Conservation (phyloP, 2,888 invertebrate species). For the Parelbella ahira region DNA sequence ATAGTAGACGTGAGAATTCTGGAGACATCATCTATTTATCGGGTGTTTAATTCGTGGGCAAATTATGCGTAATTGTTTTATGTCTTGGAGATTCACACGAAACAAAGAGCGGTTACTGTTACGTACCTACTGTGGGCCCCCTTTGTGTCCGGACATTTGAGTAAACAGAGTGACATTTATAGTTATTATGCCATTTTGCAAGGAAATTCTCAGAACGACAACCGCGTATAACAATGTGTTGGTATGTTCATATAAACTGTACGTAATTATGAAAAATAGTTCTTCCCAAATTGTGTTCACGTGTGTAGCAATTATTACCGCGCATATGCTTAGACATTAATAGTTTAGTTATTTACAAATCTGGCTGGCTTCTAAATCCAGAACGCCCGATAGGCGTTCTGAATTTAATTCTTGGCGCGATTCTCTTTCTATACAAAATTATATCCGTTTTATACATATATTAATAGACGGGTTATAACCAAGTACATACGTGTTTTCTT, state of each 20-base stretch:
- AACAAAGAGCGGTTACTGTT: slow-evolving; percentile 16
- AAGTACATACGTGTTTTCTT: no score
- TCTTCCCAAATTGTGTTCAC: not conserved
- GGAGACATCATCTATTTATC: slow-evolving; percentile 23
- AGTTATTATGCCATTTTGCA: slow-evolving; percentile 22
- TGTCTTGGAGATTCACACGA: slow-evolving; percentile 23
- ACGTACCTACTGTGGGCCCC: not conserved
- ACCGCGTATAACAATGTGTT: not conserved
- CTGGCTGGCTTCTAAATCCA: no score
- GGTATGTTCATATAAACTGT: no score
- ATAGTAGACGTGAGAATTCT: slow-evolving; percentile 16
- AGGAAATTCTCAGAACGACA: slow-evolving; percentile 13
- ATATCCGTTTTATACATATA: no score
- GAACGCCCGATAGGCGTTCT: no score
- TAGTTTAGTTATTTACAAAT: no score
- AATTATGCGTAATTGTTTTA: slow-evolving; percentile 21
- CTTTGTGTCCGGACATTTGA: slow-evolving; percentile 3
- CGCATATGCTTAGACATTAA: no score
- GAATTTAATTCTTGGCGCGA: no score
- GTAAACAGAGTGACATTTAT: slow-evolving; percentile 18
- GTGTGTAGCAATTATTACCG: not conserved
- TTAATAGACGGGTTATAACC: no score
- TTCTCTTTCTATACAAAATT: no score
- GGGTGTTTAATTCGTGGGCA: slow-evolving; percentile 18
- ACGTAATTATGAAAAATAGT: not conserved